Base-by-base conservation (phyloP, 2,888 invertebrate genomes). In the Ethmia dodecea region DNA sequence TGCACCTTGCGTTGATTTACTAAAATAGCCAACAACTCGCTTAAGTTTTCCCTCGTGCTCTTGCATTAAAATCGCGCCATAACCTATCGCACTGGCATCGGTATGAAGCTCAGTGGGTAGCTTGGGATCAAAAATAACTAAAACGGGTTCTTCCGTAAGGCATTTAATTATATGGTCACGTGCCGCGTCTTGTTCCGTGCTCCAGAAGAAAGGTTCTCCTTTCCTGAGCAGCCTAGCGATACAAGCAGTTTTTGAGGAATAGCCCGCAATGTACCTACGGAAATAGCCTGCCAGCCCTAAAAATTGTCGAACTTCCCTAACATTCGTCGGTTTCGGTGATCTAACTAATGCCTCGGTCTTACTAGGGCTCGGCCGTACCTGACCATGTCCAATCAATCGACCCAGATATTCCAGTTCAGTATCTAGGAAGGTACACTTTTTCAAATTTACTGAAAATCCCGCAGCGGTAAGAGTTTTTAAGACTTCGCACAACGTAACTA, bases 1-100 rank as follows among this genome's bases (percentile, higher is more conserved):
- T 9, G 28, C 34, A 3, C 12, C 13, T 11, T 10, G 28, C 6
- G 34, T 34, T 5, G n/a, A 12, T 9, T 29, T 18, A 11, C 34
- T 34, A 13, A 29, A 34, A 24, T 28, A 34, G 3, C 10, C 14
- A 5, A 28, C n/a, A 2, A 29, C 28, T 10, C 11, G 20, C 6
- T 28, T 6, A 4, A 1, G n/a, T 0, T 11, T 9, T 3, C 28
- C 28, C 5, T 5, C 10, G 4, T 34, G 34, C 5, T 14, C 3
- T 13, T 34, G 34, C 9, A 34, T n/a, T 5, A 34, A 12, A 11
- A 34, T 34, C 3, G 28, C 34, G 5, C 27, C 34, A 10, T 28
- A 1, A 2, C 34, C 34, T 14, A n/a, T 10, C 9, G n/a, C 22
- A n/a, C 28, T 11, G 3, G 34, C 34, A 14, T 34, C 34, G 3